phyloP scores from a whole-genome alignment of 2,797 vertebrate genomes.

The Alfaro cultratus region DNA sequence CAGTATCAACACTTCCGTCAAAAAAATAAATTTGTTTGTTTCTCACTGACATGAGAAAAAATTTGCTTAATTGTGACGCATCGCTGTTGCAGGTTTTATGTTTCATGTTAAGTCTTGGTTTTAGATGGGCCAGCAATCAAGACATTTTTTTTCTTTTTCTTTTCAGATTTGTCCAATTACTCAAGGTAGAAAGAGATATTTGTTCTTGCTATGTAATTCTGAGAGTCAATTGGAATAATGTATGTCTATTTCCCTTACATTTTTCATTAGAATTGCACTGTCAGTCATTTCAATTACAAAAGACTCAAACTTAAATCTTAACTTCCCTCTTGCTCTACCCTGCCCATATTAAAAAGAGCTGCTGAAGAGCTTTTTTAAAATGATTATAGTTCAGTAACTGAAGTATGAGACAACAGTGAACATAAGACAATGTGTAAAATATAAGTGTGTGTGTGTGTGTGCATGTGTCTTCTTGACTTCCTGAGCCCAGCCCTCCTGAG shows the following conservation, averaged over 20 bases:
- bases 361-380: background rate
- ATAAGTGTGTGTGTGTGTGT: background rate
- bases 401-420: slow-evolving; percentile 2
- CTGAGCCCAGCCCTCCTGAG: slow-evolving; percentile 24
- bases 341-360: background rate
- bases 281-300: background rate
- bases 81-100: background rate
- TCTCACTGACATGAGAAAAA: background rate
- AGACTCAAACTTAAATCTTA: background rate
- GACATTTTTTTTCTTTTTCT: background rate
- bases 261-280: background rate
- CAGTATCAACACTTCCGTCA: too few species aligned
- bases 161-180: background rate
- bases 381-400: background rate
- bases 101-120: background rate
- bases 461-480: slow-evolving; percentile 11
- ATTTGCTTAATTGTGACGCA: background rate
- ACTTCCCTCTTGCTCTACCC: background rate
- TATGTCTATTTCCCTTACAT: background rate
- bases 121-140: background rate
- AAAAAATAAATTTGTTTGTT: background rate
- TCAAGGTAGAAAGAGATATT: background rate
- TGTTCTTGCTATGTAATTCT: background rate
- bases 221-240: background rate
- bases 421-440: slow-evolving; percentile 19